Evolutionary conservation across 2,113 vertebrate species (phyloP).

Genomic region (Octodon degus): DNA sequence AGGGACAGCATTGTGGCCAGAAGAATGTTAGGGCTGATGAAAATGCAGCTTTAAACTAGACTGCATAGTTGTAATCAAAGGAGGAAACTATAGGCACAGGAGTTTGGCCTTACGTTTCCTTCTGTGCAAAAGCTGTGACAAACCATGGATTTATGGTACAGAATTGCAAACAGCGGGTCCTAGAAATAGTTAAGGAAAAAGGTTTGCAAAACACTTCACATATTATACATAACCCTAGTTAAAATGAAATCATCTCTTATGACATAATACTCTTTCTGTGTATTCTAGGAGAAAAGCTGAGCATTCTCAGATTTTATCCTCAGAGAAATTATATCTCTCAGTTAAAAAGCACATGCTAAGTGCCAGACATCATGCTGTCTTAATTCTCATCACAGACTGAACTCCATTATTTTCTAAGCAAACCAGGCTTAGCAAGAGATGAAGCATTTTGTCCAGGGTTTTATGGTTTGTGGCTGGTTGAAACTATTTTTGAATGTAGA

Average conservation of each 20-base stretch:
- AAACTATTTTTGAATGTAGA: slow-evolving; percentile 30
- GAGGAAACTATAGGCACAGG: neutral
- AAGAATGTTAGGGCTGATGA: neutral
- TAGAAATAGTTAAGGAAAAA: neutral
- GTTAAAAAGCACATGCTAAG: neutral
- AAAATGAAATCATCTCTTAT: too few species aligned
- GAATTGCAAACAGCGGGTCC: neutral
- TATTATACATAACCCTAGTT: neutral
- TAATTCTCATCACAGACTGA: slow-evolving; percentile 23
- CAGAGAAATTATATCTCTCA: slow-evolving; percentile 20
- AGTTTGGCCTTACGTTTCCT: neutral
- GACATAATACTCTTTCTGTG: neutral
- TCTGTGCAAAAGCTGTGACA: neutral
- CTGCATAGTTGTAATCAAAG: neutral
- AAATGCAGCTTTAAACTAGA: neutral
- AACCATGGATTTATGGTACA: neutral
- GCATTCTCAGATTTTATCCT: slow-evolving; percentile 32
- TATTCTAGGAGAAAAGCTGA: slow-evolving; percentile 8
- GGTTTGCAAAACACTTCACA: neutral
- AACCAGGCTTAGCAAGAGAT: neutral
- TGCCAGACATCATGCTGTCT: slow-evolving; percentile 37
- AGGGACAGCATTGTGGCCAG: neutral
- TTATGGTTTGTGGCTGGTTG: neutral
- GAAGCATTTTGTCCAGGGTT: neutral
- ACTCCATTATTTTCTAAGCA: neutral